Percentiles rank a stretch among this genome's conserved stretches.
These are phyloP conservation scores for Exephanes ischioxanthus DNA, from an alignment of 2,888 invertebrate genomes.

Conservation along the genomic window DNA sequence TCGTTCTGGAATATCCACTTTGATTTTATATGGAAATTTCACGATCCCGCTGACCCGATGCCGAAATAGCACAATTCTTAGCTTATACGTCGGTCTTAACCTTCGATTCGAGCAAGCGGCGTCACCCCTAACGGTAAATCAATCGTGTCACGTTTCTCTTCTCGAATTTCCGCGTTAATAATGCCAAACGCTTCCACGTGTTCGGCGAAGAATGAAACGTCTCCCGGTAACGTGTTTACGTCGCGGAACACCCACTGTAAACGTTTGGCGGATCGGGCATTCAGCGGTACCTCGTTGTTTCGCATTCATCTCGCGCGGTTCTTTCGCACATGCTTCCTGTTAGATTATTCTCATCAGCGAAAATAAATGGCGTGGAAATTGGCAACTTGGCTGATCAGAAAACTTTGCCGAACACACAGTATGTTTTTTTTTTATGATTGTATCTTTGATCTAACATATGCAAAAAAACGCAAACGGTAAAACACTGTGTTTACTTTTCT, in stretches of 20 bases:
- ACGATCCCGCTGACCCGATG: neutral
- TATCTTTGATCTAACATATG: no score
- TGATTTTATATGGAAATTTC: neutral
- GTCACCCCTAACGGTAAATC: slow-evolving; percentile 45
- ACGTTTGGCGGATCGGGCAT: neutral
- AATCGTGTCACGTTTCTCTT: slow-evolving; percentile 35
- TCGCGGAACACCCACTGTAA: neutral
- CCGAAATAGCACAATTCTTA: neutral
- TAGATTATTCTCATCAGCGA: neutral
- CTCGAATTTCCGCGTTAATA: slow-evolving; percentile 29
- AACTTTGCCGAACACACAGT: no score
- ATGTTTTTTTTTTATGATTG: no score
- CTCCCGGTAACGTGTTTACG: neutral
- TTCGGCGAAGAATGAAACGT: neutral
- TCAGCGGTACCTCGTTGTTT: neutral
- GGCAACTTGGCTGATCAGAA: neutral
- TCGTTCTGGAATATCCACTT: neutral
- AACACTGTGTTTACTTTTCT: no score
- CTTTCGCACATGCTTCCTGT: no score
- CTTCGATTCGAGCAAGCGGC: neutral
- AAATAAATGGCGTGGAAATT: neutral
- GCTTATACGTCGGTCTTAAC: neutral
- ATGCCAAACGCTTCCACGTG: slow-evolving; percentile 10
- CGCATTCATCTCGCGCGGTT: neutral
- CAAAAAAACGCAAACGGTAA: no score